Evolutionary conservation across 1,140 invertebrate genomes (phyloP).

Genomic region (Trachymyrmex septentrionalis): DNA sequence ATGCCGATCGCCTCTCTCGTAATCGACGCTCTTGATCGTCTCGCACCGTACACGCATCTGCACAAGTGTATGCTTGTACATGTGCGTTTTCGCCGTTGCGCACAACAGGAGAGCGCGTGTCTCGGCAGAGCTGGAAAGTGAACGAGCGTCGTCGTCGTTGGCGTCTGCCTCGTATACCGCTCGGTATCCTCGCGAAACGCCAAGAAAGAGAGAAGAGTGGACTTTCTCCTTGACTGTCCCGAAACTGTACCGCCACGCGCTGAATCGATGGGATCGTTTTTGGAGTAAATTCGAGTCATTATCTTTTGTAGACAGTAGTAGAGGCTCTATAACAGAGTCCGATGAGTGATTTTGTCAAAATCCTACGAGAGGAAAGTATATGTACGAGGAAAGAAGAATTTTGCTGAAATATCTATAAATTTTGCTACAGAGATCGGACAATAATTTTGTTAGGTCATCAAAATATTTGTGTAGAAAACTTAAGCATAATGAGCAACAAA

Average conservation of each 20-base stretch:
- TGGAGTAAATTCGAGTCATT: not conserved
- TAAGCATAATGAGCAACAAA: too few relatives aligned
- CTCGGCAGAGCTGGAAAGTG: slow-evolving; percentile 71
- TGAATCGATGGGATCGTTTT: slow-evolving; percentile 21
- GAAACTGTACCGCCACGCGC: slow-evolving; percentile 30
- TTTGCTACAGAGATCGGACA: too few relatives aligned
- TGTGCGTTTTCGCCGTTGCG: slow-evolving; percentile 59
- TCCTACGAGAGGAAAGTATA: too few relatives aligned
- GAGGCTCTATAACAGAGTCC: too few relatives aligned
- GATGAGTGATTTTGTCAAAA: too few relatives aligned
- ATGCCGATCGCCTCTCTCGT: slow-evolving; percentile 50
- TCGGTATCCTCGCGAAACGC: slow-evolving; percentile 32
- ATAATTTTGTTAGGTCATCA: too few relatives aligned
- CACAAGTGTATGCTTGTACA: not conserved
- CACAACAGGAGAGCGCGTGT: slow-evolving; percentile 35
- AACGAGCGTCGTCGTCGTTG: slow-evolving; percentile 58
- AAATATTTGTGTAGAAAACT: too few relatives aligned
- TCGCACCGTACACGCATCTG: not conserved
- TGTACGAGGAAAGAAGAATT: too few relatives aligned
- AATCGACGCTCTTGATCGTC: slow-evolving; percentile 47
- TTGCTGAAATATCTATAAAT: too few relatives aligned
- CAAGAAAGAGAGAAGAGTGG: slow-evolving; percentile 36
- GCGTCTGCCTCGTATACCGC: slow-evolving; percentile 36
- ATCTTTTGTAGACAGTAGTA: not conserved
- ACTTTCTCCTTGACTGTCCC: slow-evolving; percentile 69